Evolutionary conservation across 2,888 invertebrate genomes (phyloP).

Genomic region (Amphipoea lucens): DNA sequence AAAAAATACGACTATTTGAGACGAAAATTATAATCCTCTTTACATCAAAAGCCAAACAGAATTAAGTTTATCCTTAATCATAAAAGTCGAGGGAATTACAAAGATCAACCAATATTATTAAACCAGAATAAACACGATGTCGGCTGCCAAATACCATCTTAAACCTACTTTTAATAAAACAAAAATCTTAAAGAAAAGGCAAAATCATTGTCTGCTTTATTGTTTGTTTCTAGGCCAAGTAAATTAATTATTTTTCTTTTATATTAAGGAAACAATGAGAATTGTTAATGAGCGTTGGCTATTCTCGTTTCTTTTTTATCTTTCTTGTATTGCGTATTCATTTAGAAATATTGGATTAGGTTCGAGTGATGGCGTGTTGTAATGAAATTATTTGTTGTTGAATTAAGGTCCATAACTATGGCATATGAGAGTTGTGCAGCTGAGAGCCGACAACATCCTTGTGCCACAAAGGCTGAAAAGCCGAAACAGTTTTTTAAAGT

Average conservation of each 20-base stretch:
- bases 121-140: conserved; percentile 32
- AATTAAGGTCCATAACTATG: background rate
- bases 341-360: conserved; percentile 72
- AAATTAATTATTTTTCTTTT: conserved; percentile 84
- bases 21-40: conserved; percentile 8
- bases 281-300: conserved; percentile 82
- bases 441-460: no score
- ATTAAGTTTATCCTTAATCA: conserved; percentile 37
- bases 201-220: conserved; percentile 66
- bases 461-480: no score
- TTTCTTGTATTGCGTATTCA: conserved; percentile 74
- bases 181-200: conserved; percentile 64
- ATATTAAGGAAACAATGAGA: conserved; percentile 82
- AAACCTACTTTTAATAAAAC: conserved; percentile 62
- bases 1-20: background rate
- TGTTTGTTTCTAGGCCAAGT: conserved; percentile 76
- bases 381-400: background rate
- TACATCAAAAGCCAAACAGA: conserved; percentile 3
- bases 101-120: conserved; percentile 42
- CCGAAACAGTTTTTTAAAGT: no score
- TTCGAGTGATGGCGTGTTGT: conserved; percentile 45
- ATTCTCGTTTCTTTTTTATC: conserved; percentile 75
- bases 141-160: conserved; percentile 62
- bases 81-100: conserved; percentile 24
- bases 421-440: background rate